These are phyloP conservation scores for Beris morrisii DNA, from an alignment of 2,888 invertebrate species.

Conservation along the genomic window DNA sequence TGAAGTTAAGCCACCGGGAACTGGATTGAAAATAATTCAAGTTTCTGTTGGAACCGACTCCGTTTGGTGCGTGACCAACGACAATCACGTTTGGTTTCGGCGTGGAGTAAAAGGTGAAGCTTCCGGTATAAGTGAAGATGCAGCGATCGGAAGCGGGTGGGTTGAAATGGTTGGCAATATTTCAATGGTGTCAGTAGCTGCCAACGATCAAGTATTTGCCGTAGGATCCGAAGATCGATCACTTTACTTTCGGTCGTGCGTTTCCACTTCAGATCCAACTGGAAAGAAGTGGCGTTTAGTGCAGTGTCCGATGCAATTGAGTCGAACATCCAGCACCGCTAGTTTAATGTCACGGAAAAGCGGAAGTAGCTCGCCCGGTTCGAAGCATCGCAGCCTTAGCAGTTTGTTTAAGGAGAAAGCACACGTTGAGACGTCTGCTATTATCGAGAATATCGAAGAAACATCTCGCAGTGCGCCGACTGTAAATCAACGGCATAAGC, in stretches of 20 bases:
- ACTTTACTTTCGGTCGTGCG: slow-evolving; percentile 78
- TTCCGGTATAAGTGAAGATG: slow-evolving; percentile 71
- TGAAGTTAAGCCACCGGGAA: slow-evolving; percentile 75
- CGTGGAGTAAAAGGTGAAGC: slow-evolving; percentile 71
- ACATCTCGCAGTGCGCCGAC: slow-evolving; percentile 74
- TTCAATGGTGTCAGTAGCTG: slow-evolving; percentile 79
- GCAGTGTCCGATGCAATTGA: slow-evolving; percentile 79
- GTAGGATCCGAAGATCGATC: slow-evolving; percentile 80
- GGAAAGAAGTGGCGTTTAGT: slow-evolving; percentile 86
- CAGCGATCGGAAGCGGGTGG: slow-evolving; percentile 83
- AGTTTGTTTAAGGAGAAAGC: slow-evolving; percentile 57
- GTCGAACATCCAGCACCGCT: slow-evolving; percentile 78
- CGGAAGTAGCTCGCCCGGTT: slow-evolving; percentile 59
- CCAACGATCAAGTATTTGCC: slow-evolving; percentile 88
- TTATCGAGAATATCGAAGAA: slow-evolving; percentile 61
- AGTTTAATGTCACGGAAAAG: slow-evolving; percentile 64
- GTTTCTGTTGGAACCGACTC: slow-evolving; percentile 81
- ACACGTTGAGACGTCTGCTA: slow-evolving; percentile 53
- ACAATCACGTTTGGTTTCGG: slow-evolving; percentile 85
- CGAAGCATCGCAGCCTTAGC: slow-evolving; percentile 71
- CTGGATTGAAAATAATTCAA: slow-evolving; percentile 70
- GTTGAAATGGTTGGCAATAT: slow-evolving; percentile 87
- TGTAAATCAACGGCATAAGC: slow-evolving; percentile 61
- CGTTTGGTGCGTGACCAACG: slow-evolving; percentile 76
- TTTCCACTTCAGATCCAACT: slow-evolving; percentile 73